Percentiles rank a stretch among this genome's conserved stretches.
Conservation (phyloP, 2,888 invertebrate genomes). For the Drosophila gaucha region DNA sequence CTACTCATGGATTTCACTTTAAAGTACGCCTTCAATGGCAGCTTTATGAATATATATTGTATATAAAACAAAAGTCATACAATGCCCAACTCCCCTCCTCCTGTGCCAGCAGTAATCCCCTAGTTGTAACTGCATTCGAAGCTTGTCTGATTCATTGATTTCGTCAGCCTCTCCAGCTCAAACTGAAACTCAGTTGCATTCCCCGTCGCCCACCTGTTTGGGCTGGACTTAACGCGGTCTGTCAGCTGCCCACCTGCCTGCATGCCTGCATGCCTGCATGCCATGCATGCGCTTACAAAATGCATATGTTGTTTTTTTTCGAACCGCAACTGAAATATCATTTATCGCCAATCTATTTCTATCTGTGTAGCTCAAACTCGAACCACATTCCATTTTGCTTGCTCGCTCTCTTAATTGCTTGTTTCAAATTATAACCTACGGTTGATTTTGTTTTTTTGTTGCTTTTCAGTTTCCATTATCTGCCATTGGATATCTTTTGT, state of each 20-base stretch:
- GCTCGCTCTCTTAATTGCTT: constrained; percentile 61
- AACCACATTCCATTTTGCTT: constrained; percentile 50
- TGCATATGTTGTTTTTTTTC: constrained; percentile 4
- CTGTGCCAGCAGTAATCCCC: constrained; percentile 7
- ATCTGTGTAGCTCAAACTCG: constrained; percentile 27
- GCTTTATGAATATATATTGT: constrained; percentile 2
- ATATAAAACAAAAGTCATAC: constrained; percentile 10
- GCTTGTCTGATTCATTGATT: constrained; percentile 51
- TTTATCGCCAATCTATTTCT: constrained; percentile 59
- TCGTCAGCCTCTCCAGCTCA: constrained; percentile 36
- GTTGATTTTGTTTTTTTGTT: constrained; percentile 24
- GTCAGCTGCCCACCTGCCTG: constrained; percentile 11
- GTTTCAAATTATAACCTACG: constrained; percentile 64
- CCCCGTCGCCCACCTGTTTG: constrained; percentile 8
- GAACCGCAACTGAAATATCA: constrained; percentile 43
- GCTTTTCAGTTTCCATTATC: constrained; percentile 32
- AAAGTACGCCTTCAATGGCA: constrained; percentile 1
- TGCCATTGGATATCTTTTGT: constrained; percentile 30
- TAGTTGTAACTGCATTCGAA: constrained; percentile 21
- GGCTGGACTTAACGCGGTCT: constrained; percentile 8
- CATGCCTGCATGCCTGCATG: constrained; percentile 41
- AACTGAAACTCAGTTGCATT: no score
- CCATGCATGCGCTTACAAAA: constrained; percentile 38
- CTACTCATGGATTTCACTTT: constrained; percentile 15
- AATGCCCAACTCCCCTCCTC: background rate